Base-by-base conservation (phyloP, 2,797 vertebrate species). In the Anguilla anguilla region DNA sequence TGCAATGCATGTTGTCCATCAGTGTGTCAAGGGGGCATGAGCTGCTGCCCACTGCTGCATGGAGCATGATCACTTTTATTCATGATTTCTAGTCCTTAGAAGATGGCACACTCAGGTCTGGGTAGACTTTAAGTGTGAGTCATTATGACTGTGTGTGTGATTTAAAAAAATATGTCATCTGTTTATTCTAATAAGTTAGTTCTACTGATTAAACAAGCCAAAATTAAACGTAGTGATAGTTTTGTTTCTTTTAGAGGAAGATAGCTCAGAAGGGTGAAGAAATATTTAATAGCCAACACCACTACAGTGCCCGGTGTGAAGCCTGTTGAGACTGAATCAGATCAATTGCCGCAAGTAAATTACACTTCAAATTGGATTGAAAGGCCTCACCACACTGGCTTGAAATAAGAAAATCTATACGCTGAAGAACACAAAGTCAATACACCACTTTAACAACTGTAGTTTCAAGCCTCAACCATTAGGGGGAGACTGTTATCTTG, bases 401-500 rank as follows among this genome's bases (percentile, higher is more conserved):
- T 69, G 25, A 69, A 69, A 69, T n/a, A 28, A 69, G 64, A 28
- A 28, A 69, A 69, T 69, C 64, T 69, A 10, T 69, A 9, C 7
- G 6, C 25, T n/a, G n/a, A 69, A 64, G 22, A 64, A 19, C 5
- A 22, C 22, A 25, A 64, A 69, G 64, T n/a, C 64, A 69, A 69
- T n/a, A 9, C 64, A 69, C 25, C 22, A 25, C 59, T 64, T 64
- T 64, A 77, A 35, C 13, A 6, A 81, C 43, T 81, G 77, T 25
- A 81, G 77, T 81, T 81, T 81, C 77, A 19, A 25, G 17, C n/a
- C 43, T 51, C 10, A 49, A n/a, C 79, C 79, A n/a, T 22, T 51
- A 82, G 79, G 25, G 79, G 79, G 46, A 82, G 43, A 79, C 74
- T n/a, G 79, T 9, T 51, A 51, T 51, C 79, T 82, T 82, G 10